These are phyloP conservation scores for Chloroclystis v-ata DNA, from an alignment of 2,888 invertebrate species.

Conservation along the genomic window DNA sequence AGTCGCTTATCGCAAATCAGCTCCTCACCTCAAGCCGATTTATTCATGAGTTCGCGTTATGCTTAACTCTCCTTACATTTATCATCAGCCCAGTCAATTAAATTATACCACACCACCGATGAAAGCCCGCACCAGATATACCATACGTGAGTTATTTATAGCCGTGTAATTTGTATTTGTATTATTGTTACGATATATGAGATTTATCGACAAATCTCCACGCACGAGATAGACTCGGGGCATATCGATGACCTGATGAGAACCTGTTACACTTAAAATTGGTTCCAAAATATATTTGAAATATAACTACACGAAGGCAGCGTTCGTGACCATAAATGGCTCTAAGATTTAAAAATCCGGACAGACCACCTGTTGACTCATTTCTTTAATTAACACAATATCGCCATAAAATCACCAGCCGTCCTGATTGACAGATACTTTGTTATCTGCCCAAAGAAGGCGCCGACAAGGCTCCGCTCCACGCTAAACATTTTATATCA, in stretches of 20 bases:
- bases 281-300: neutral
- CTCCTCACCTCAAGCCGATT: slow-evolving; percentile 68
- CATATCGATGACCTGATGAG: slow-evolving; percentile 5
- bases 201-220: slow-evolving; percentile 28
- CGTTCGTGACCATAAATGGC: slow-evolving; percentile 9
- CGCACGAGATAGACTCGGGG: slow-evolving; percentile 20
- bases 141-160: slow-evolving; percentile 64
- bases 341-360: slow-evolving; percentile 5
- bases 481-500: slow-evolving; percentile 69
- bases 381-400: slow-evolving; percentile 20
- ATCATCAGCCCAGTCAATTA: slow-evolving; percentile 75
- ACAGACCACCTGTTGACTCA: slow-evolving; percentile 16
- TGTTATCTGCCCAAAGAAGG: slow-evolving; percentile 39
- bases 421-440: slow-evolving; percentile 22
- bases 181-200: slow-evolving; percentile 29
- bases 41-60: slow-evolving; percentile 70
- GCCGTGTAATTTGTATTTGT: slow-evolving; percentile 32
- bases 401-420: slow-evolving; percentile 21
- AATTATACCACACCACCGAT: slow-evolving; percentile 70
- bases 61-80: slow-evolving; percentile 71
- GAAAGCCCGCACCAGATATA: slow-evolving; percentile 65
- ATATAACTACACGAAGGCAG: neutral
- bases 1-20: slow-evolving; percentile 76
- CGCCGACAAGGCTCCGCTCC: slow-evolving; percentile 64
- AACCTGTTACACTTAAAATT: neutral